Percentiles rank a stretch among this genome's conserved stretches.
These are phyloP conservation scores for Eolophus roseicapilla DNA, from an alignment of 2,113 vertebrate species.

Conservation along the genomic window DNA sequence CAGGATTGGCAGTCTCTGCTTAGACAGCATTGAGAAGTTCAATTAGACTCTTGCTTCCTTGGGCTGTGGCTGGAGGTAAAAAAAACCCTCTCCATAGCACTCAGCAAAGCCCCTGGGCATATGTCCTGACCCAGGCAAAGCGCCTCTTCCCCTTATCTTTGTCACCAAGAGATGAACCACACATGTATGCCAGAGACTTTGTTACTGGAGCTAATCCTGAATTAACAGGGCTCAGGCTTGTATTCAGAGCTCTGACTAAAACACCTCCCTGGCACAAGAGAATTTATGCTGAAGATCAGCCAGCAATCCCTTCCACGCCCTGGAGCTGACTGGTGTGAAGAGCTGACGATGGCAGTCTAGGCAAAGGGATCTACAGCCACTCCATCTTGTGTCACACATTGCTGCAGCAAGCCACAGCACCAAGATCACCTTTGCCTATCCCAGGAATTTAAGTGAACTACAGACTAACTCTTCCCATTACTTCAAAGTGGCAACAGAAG, in stretches of 20 bases:
- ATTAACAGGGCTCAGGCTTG: neutral
- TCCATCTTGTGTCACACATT: neutral
- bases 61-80: neutral
- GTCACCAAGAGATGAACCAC: neutral
- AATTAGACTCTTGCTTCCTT: neutral
- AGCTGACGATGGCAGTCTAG: neutral
- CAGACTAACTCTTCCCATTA: neutral
- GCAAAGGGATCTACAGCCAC: too few relatives aligned
- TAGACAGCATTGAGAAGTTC: neutral
- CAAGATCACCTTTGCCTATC: neutral
- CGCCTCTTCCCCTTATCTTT: neutral
- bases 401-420: neutral
- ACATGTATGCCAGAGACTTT: fast-evolving
- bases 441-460: neutral
- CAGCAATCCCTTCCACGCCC: neutral
- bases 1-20: neutral
- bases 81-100: neutral
- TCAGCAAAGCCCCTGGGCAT: neutral
- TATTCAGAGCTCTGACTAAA: neutral
- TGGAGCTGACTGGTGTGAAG: fast-evolving
- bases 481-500: neutral
- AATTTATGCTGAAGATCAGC: neutral
- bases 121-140: neutral
- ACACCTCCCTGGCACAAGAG: neutral
- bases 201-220: neutral